Base-by-base conservation (phyloP, 2,113 vertebrate genomes). In the Suricata suricatta region DNA sequence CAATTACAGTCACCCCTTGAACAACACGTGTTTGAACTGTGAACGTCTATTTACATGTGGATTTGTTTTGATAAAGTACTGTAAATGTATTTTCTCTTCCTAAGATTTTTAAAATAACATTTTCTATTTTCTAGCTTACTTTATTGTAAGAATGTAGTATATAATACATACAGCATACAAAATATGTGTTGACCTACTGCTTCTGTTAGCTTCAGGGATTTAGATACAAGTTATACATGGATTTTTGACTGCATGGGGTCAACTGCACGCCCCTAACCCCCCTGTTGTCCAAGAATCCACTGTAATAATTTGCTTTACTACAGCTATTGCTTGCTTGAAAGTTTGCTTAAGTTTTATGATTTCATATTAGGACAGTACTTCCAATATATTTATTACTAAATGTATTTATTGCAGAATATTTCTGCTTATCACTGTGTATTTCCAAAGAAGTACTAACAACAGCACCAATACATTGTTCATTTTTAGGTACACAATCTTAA, bases 321-420 rank as follows among this genome's bases (percentile, higher is more conserved):
- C 29, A 89, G 72, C n/a, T 63, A 35, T 29, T 68, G 2, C 54
- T 72, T 23, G 14, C 14, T 83, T 82, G 27, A 79, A 90, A 80
- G n/a, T 91, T 79, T 96, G 35, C 35, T 91, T 96, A 72, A 81
- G 69, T 71, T 50, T 71, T 23, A 31, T 13, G 35, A 79, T 92
- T 88, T 94, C 33, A 7, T 63, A 38, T 60, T 74, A 60, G 44
- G 63, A 52, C 16, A 88, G 64, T 35, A 41, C 9, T 66, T 60
- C 63, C 54, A 47, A 33, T 69, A 29, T 64, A 44, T 31, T 44
- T 33, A 33, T 44, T 7, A 52, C 19, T 63, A 0, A 31, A 60
- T 57, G 44, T n/a, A 57, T 80, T 50, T 57, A 54, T 79, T 68
- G 57, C 12, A n/a, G 60, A 87, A 57, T 87, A 57, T 35, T 57